Base-by-base conservation (phyloP, 2,888 invertebrate species). In the Yponomeuta cagnagella region DNA sequence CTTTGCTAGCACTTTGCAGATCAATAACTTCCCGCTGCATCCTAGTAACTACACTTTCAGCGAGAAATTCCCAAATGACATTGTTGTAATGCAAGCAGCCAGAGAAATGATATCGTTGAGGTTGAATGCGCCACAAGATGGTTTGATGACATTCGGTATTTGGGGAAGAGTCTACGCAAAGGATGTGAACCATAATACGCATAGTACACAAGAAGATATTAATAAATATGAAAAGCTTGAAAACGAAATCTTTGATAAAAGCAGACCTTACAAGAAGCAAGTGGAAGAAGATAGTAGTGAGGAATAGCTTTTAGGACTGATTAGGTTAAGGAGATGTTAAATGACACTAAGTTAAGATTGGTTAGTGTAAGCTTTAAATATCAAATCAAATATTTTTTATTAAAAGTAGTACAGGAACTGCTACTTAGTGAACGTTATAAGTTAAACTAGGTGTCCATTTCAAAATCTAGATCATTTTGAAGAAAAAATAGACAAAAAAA, bases 1-100 rank as follows among this genome's bases (percentile, higher is more conserved):
- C 74, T 92, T 84, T 73, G 94, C 94, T 1, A 81, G 88, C 48
- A 92, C 93, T 0, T 73, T 94, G 2, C 82, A 86, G 71, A 86
- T 87, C 58, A 89, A 85, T 37, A 91, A 93, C 69, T 87, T 89
- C 52, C 94, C 94, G 0, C 76, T 94, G 0, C 80, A 80, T 9
- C 79, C 85, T 0, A 73, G 75, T 9, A 87, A 90, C 70, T 86
- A 82, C 43, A 84, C 86, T 0, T 87, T 82, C 72, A 72, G 70
- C 43, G 76, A 76, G 68, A 72, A 69, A 30, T 70, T 58, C 70
- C 70, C 71, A 72, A 69, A 73, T 73, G 58, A 68, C 71, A 10
- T 63, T 2, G 70, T 63, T 15, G 63, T 37, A 5, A 12, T 30
- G 6, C 66, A 73, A 72, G 73, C 71, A 31, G 68, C 68, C 0